Base-by-base conservation (phyloP, 1,140 invertebrate species). In the Muscidifurax raptorellus region DNA sequence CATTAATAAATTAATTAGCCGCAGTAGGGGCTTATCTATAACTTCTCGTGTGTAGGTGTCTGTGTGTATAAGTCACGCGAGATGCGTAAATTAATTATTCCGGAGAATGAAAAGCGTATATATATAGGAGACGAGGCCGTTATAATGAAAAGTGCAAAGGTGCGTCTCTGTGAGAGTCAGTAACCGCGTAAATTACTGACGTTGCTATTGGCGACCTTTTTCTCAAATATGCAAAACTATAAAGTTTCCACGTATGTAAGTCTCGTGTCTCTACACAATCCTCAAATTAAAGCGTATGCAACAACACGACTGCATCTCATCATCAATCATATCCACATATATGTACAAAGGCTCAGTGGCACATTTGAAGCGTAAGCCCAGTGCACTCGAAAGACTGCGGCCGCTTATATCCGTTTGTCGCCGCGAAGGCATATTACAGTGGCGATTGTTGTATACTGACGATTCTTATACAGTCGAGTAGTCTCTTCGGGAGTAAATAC, bases 171-270 rank as follows among this genome's bases (percentile, higher is more conserved):
- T 22, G 25, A 6, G 25, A 76, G 83, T 52, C 32, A 59, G 83
- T 76, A 75, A 75, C n/a, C 27, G 72, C 64, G 74, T 9, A 81
- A 81, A 85, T 85, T 76, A 85, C 80, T 75, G 71, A 76, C 80
- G 81, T 85, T 85, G 80, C 27, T 0, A n/a, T n/a, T 64, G 40
- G 36, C 36, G 7, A 40, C 36, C 5, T 40, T 40, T 40, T 40
- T 40, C 36, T 40, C 9, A 6, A 10, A 40, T 40, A 40, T n/a
- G n/a, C 5, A 9, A 40, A 40, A 40, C 10, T 9, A 0, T 32
- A 32, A 2, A 32, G 2, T 32, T 32, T 32, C 32, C 2, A 32
- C 5, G 5, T 10, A 40, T n/a, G n/a, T n/a, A n/a, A n/a, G n/a
- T n/a, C n/a, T n/a, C n/a, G n/a, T n/a, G 36, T 9, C 36, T 40